phyloP scores from a whole-genome alignment of 2,888 invertebrate genomes.

The Eupithecia subfuscata region DNA sequence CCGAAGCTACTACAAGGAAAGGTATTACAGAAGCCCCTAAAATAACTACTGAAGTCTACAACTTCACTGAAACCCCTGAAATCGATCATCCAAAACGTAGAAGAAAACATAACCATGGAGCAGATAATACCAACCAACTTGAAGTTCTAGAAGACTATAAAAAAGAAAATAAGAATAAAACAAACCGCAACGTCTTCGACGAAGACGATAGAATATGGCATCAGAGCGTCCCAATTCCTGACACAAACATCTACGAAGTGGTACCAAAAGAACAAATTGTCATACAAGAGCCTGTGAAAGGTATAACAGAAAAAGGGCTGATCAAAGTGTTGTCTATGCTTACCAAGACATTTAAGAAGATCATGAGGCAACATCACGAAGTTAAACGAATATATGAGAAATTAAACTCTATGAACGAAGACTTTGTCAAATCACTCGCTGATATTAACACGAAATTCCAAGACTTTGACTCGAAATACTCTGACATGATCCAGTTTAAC shows the following conservation, averaged over 20 bases:
- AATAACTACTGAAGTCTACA: not conserved
- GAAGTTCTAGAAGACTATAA: slow-evolving; percentile 55
- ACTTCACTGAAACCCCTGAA: slow-evolving; percentile 24
- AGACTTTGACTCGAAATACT: slow-evolving; percentile 69
- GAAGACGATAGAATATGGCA: slow-evolving; percentile 63
- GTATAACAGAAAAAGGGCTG: slow-evolving; percentile 66
- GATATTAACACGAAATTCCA: slow-evolving; percentile 58
- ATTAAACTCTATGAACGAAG: slow-evolving; percentile 54
- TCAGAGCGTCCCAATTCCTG: slow-evolving; percentile 53
- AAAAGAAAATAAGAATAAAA: slow-evolving; percentile 46
- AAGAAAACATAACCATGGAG: slow-evolving; percentile 59
- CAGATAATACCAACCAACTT: slow-evolving; percentile 50
- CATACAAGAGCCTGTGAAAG: slow-evolving; percentile 32
- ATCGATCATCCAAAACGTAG: slow-evolving; percentile 55
- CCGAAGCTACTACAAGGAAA: slow-evolving; percentile 30
- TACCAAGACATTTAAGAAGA: slow-evolving; percentile 74
- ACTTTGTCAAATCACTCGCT: slow-evolving; percentile 58
- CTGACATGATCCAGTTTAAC: slow-evolving; percentile 57
- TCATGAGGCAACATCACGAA: slow-evolving; percentile 71
- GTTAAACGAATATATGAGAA: slow-evolving; percentile 67
- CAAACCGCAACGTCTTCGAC: slow-evolving; percentile 57
- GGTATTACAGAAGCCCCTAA: slow-evolving; percentile 39
- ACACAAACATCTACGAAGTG: slow-evolving; percentile 59
- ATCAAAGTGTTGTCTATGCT: slow-evolving; percentile 72
- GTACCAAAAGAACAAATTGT: slow-evolving; percentile 56